Base-by-base conservation (phyloP, 2,888 invertebrate genomes). In the Rotaria magnacalcarata region DNA sequence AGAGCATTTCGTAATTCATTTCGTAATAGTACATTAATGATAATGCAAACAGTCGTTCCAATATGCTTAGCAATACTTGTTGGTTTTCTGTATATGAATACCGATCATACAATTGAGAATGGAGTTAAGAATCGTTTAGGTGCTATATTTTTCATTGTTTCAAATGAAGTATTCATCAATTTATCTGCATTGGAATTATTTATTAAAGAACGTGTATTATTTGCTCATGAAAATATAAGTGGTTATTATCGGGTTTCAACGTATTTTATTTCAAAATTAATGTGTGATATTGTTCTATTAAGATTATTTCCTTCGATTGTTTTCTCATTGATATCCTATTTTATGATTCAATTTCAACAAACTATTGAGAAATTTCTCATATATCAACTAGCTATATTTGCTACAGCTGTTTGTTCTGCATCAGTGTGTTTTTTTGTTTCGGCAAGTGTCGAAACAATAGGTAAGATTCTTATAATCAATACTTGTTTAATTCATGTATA, bases 161-260 rank as follows among this genome's bases (percentile, higher is more conserved):
- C 91, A 90, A 91, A 91, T 87, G 89, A 90, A 88, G 89, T 91
- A 84, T 91, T 91, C 89, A 90, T 90, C 41, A 91, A 90, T 87
- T 87, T 91, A 86, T 90, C 90, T 3, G 90, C 91, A 43, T 89
- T 91, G 21, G 91, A 91, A 86, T 47, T 80, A 21, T 80, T 80
- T 47, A 21, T 80, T 2, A 80, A 80, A 80, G 80, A 80, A 47
- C 80, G 80, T 80, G 6, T 47, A 14, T 87, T 91, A 27, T 91
- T 91, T 88, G 90, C 91, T 85, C 90, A 90, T 86, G 91, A 91
- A 87, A 90, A 90, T 88, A 89, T 89, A 80, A 90, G 90, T 88
- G 91, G 91, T 19, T 91, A 89, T 88, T 91, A 91, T 88, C 87
- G 90, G 52, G 89, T 90, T 47, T 90, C 90, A 8, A 88, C 90